Base-by-base conservation (phyloP, 1,140 invertebrate species). In the Episyrphus balteatus region DNA sequence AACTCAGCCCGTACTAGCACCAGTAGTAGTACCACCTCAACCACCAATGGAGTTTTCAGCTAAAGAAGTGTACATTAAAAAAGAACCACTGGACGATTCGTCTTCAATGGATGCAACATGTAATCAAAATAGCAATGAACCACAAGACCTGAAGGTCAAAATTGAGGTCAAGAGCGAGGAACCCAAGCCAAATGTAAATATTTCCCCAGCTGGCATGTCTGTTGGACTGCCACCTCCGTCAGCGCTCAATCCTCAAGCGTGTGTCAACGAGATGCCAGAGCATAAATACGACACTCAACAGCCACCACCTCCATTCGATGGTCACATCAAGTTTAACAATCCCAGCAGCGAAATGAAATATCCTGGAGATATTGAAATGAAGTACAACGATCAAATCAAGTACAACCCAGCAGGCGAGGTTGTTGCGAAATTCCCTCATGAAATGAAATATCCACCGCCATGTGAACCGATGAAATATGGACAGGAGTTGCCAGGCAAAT, bases 91-190 rank as follows among this genome's bases (percentile, higher is more conserved):
- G 46, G 66, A 71, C 42, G 69, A 70, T 48, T 48, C 42, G 11
- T 31, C 42, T 30, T 62, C 62, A 11, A 56, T 66, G 55, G 63
- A 66, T 44, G 63, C 63, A 41, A 62, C 58, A 31, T 64, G 63
- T 44, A 65, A 65, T 54, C 66, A 64, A 43, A 68, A 66, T 40
- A 68, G 66, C 48, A 68, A 68, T 47, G 62, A 66, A 42, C 62
- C 62, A 12, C 61, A 66, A 48, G 66, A 68, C 50, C 52, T 68
- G n/a, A 68, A 68, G 52, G 58, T 68, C 11, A 66, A 66, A 46
- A 59, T 65, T 36, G 66, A 68, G 52, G 59, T 68, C 42, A 68
- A 68, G 50, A 65, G 59, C 43, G 66, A 68, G 44, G 57, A 59
- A 41, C 48, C 55, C 1, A 56, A 66, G 50, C 45, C 47, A 17